phyloP scores from a whole-genome alignment of 2,888 invertebrate genomes.

The Tetragonisca angustula region DNA sequence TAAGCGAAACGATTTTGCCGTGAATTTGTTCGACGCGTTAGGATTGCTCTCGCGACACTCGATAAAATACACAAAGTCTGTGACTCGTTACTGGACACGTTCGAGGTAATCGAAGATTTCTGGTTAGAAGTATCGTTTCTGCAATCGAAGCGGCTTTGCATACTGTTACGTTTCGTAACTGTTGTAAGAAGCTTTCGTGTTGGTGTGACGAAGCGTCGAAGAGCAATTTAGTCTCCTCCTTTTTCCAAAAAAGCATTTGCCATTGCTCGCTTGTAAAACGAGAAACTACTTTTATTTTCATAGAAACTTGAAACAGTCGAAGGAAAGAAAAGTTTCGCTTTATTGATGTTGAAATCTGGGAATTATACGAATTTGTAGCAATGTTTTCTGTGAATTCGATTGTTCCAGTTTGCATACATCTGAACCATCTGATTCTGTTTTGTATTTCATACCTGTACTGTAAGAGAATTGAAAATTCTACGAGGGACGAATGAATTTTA shows the following conservation, averaged over 20 bases:
- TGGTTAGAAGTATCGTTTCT: too few relatives aligned
- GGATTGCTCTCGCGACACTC: background rate
- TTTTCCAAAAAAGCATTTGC: too few relatives aligned
- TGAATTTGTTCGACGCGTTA: background rate
- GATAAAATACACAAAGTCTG: background rate
- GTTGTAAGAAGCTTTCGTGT: too few relatives aligned
- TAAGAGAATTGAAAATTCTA: background rate
- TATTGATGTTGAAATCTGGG: background rate
- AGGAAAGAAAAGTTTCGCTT: background rate
- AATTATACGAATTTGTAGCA: background rate
- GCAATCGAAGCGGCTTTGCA: background rate
- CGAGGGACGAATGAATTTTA: background rate
- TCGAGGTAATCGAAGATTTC: background rate
- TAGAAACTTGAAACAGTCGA: too few relatives aligned
- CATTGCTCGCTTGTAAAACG: too few relatives aligned
- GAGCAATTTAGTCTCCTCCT: too few relatives aligned
- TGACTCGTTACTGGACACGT: background rate
- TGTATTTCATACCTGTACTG: background rate
- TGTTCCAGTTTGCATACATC: background rate
- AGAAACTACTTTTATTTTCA: too few relatives aligned
- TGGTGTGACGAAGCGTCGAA: too few relatives aligned
- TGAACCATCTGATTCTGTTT: background rate
- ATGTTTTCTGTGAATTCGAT: background rate
- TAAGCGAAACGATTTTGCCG: background rate
- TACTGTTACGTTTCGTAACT: background rate